Conservation (phyloP, 2,113 vertebrate species). For the Chaetorhynchus papuensis region DNA sequence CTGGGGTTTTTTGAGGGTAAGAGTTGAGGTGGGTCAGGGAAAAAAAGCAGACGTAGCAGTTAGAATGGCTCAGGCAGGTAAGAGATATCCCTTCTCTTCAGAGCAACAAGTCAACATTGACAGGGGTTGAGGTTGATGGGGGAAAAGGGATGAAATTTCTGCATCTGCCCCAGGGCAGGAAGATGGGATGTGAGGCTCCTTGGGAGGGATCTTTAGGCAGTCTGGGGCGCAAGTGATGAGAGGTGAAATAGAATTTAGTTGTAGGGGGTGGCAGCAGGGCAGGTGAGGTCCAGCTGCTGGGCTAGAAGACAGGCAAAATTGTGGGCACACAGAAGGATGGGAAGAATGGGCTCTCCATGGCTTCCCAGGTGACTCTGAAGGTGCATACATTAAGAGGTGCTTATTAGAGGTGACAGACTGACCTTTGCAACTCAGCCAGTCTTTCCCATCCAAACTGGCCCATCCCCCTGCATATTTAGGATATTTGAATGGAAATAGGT, state of each 20-base stretch:
- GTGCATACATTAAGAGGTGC: rapidly evolving
- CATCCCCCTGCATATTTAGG: neutral
- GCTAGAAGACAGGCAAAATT: neutral
- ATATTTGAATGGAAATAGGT: neutral
- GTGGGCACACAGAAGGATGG: neutral
- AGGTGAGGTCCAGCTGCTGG: neutral
- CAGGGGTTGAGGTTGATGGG: neutral
- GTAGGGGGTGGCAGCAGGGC: neutral
- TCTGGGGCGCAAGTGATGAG: neutral
- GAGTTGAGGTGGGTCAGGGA: neutral
- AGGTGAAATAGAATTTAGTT: neutral
- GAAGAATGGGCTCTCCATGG: neutral
- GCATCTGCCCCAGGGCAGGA: neutral
- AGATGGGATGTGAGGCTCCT: neutral
- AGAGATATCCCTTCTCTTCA: neutral
- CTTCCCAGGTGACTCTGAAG: neutral
- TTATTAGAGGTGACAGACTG: neutral
- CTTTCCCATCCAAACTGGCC: neutral
- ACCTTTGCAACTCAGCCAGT: rapidly evolving
- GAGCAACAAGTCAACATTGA: neutral
- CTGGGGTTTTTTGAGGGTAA: neutral
- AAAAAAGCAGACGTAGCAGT: neutral
- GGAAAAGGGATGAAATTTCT: neutral
- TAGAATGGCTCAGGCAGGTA: neutral
- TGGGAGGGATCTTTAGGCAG: neutral